phyloP scores from a whole-genome alignment of 2,888 invertebrate species.

The Drosophila prostipennis region DNA sequence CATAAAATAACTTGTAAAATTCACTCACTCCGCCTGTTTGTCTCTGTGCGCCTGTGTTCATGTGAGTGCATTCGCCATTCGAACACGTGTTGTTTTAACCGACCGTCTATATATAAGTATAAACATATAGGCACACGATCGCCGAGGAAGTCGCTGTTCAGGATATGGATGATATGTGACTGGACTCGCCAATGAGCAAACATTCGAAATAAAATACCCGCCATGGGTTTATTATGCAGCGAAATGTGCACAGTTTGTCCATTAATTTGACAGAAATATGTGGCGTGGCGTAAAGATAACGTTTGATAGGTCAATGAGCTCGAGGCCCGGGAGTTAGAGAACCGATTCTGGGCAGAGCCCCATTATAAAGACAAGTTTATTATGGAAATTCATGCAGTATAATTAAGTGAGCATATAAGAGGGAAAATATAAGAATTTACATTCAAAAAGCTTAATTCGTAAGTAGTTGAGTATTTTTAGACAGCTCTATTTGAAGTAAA shows the following conservation, averaged over 20 bases:
- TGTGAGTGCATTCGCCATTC: slow-evolving; percentile 44
- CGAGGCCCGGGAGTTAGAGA: not conserved
- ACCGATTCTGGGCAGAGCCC: not conserved
- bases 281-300: slow-evolving; percentile 7
- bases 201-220: slow-evolving; percentile 19
- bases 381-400: not conserved
- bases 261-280: slow-evolving; percentile 43
- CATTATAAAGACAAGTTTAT: not conserved
- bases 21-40: slow-evolving; percentile 57
- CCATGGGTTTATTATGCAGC: slow-evolving; percentile 27
- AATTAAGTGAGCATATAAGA: not conserved
- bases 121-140: slow-evolving; percentile 8
- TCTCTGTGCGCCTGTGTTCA: slow-evolving; percentile 20
- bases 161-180: slow-evolving; percentile 58
- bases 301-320: slow-evolving; percentile 37
- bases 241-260: slow-evolving; percentile 18
- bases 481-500: too few relatives aligned
- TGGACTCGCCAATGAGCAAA: slow-evolving; percentile 42
- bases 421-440: not conserved
- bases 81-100: slow-evolving; percentile 58
- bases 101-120: slow-evolving; percentile 28
- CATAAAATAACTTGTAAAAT: slow-evolving; percentile 78
- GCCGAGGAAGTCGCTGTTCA: slow-evolving; percentile 71
- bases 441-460: not conserved
- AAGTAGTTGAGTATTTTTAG: not conserved